Percentiles rank a stretch among this genome's conserved stretches.
Evolutionary conservation across 1,140 invertebrate genomes (phyloP).

Genomic region (Acyrthosiphon pisum): DNA sequence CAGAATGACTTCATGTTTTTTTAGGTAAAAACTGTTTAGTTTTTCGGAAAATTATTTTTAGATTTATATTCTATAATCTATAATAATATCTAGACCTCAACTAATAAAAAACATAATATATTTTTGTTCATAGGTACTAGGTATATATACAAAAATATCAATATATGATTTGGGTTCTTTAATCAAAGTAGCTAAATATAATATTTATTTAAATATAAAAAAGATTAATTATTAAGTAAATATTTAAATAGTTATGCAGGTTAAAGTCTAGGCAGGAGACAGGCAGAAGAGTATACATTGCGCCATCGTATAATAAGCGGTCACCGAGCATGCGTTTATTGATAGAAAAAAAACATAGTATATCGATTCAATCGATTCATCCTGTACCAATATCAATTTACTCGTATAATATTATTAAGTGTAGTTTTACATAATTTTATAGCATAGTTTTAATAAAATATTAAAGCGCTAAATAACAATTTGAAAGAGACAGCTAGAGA

Average conservation of each 20-base stretch:
- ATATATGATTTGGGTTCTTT: background rate
- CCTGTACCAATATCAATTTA: too few species aligned
- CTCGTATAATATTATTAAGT: too few species aligned
- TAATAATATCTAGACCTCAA: background rate
- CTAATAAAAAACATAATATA: background rate
- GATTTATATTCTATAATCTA: background rate
- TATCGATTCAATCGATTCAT: too few species aligned
- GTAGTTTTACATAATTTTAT: too few species aligned
- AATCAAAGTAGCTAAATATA: background rate
- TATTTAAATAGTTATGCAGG: background rate
- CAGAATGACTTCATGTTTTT: background rate
- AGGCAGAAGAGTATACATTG: too few species aligned
- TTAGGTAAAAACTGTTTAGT: background rate
- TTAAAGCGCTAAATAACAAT: background rate
- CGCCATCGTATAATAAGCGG: too few species aligned
- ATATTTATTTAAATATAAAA: background rate
- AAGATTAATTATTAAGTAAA: background rate
- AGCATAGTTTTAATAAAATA: background rate
- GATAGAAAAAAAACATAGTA: too few species aligned
- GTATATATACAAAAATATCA: background rate
- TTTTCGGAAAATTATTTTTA: background rate
- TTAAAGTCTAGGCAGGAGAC: too few species aligned
- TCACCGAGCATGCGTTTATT: too few species aligned
- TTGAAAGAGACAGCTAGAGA: background rate
- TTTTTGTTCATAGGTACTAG: background rate